Conservation (phyloP, 2,113 vertebrate genomes). For the Platanista minor region DNA sequence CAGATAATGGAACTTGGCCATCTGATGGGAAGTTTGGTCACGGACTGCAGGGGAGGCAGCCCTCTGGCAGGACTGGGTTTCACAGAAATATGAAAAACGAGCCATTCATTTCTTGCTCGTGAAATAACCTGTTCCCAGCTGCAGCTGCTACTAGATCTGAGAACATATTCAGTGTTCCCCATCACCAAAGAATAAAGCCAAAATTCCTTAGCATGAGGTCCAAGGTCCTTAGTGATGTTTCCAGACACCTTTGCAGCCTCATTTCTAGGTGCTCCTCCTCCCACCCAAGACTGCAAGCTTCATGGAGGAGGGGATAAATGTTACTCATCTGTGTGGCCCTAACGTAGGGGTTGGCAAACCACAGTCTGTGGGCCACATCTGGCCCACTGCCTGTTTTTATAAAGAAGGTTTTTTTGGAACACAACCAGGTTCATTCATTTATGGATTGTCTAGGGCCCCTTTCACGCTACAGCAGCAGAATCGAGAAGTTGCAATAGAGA, state of each 20-base stretch:
- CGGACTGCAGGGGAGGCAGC: not conserved
- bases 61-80: not conserved
- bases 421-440: not conserved
- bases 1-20: not conserved
- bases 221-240: not conserved
- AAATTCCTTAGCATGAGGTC: not conserved
- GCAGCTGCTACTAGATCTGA: not conserved
- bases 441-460: not conserved
- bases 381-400: not conserved
- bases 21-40: not conserved
- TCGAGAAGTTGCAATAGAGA: not conserved
- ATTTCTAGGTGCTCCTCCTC: not conserved
- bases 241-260: not conserved
- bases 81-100: not conserved
- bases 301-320: not conserved
- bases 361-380: not conserved
- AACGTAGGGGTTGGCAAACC: not conserved
- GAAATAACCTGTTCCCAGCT: not conserved
- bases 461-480: not conserved
- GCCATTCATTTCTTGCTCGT: not conserved
- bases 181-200: not conserved
- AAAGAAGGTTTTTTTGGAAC: conserved; percentile 6
- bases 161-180: not conserved
- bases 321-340: not conserved
- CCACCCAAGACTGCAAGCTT: not conserved